Conservation (phyloP, 1,140 invertebrate species). For the Pseudomyrmex cubaensis region DNA sequence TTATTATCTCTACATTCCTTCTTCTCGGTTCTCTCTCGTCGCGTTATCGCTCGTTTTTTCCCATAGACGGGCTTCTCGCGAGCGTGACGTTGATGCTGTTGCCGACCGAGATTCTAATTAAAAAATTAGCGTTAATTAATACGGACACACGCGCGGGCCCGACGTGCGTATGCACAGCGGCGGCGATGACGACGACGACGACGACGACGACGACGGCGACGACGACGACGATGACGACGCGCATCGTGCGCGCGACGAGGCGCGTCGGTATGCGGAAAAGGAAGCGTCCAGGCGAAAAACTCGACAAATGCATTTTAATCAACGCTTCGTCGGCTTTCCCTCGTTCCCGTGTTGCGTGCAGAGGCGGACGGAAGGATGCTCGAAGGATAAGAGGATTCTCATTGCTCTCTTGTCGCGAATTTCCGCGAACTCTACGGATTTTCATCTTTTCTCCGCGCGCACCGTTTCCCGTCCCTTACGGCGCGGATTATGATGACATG, state of each 20-base stretch:
- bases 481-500: background rate
- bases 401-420: constrained; percentile 26
- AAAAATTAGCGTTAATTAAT: constrained; percentile 79
- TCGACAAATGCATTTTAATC: constrained; percentile 75
- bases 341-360: background rate
- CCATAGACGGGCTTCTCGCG: constrained; percentile 8
- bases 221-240: background rate
- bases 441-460: constrained; percentile 28
- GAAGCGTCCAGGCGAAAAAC: constrained; percentile 66
- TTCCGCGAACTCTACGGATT: constrained; percentile 15
- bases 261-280: constrained; percentile 12
- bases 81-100: constrained; percentile 63
- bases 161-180: constrained; percentile 37
- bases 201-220: too few relatives aligned
- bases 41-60: constrained; percentile 33
- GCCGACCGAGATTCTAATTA: constrained; percentile 71
- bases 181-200: background rate
- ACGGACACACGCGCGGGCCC: constrained; percentile 7
- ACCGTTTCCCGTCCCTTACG: constrained; percentile 3
- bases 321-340: constrained; percentile 54
- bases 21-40: constrained; percentile 20
- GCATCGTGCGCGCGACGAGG: constrained; percentile 9
- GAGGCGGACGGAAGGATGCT: background rate
- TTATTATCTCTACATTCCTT: constrained; percentile 23
- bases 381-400: constrained; percentile 44